Conservation (phyloP, 2,888 invertebrate species). For the Lysandra coridon region DNA sequence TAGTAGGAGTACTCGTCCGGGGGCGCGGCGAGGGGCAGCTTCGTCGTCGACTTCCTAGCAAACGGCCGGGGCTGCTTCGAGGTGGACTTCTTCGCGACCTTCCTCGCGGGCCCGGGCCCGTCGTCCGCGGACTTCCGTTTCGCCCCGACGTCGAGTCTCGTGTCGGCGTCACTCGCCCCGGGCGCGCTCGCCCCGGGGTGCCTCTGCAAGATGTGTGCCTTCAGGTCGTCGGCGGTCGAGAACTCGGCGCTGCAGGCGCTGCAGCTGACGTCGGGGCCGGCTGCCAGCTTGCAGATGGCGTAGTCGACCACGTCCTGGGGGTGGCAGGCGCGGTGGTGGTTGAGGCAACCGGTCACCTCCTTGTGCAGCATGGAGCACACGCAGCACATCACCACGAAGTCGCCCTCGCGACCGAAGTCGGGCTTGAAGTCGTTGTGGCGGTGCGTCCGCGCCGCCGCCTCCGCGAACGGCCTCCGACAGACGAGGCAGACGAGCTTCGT, state of each 20-base stretch:
- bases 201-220: slow-evolving; percentile 45
- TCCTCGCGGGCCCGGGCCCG: slow-evolving; percentile 32
- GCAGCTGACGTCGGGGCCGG: slow-evolving; percentile 45
- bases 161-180: background rate
- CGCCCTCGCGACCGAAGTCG: slow-evolving; percentile 57
- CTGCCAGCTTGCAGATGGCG: slow-evolving; percentile 48
- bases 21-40: slow-evolving; percentile 49
- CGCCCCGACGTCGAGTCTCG: background rate
- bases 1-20: slow-evolving; percentile 13
- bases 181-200: background rate
- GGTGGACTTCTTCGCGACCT: slow-evolving; percentile 75
- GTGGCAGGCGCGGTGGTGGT: slow-evolving; percentile 60
- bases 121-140: slow-evolving; percentile 28
- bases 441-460: slow-evolving; percentile 47
- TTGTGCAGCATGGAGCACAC: slow-evolving; percentile 59
- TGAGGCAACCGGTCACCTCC: slow-evolving; percentile 51
- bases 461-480: slow-evolving; percentile 54
- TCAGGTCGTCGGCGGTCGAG: slow-evolving; percentile 49
- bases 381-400: slow-evolving; percentile 68
- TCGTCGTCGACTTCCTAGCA: slow-evolving; percentile 63
- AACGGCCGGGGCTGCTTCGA: slow-evolving; percentile 57
- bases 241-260: slow-evolving; percentile 54
- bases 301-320: slow-evolving; percentile 50
- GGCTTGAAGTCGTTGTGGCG: slow-evolving; percentile 49
- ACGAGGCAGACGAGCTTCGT: slow-evolving; percentile 52